Evolutionary conservation across 2,797 vertebrate species (phyloP).

Genomic region (Galagoides demidoff): DNA sequence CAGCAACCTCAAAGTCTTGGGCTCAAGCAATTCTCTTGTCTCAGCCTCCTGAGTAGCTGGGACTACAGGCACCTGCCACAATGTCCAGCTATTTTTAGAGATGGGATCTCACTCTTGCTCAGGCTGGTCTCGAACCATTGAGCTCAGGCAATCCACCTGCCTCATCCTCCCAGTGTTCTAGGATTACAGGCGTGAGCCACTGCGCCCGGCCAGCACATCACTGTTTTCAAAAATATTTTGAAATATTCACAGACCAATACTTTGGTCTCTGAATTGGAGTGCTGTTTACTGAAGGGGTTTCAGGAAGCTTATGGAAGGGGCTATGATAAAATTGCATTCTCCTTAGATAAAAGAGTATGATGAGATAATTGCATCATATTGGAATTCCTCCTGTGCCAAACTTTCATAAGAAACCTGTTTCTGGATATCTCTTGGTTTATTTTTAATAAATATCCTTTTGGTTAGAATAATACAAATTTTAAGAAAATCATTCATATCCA

Average conservation of each 20-base stretch:
- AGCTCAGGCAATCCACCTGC: too few species aligned
- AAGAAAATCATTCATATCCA: neutral
- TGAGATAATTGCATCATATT: neutral
- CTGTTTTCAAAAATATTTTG: constrained; percentile 46
- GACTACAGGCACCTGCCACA: too few species aligned
- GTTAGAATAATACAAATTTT: neutral
- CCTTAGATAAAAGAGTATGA: neutral
- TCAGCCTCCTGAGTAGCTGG: too few species aligned
- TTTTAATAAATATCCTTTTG: neutral
- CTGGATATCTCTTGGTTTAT: neutral
- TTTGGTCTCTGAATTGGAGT: neutral
- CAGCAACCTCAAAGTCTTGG: too few species aligned
- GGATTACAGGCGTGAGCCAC: too few species aligned
- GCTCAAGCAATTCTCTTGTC: too few species aligned
- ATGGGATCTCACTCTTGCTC: too few species aligned
- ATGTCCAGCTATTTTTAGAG: too few species aligned
- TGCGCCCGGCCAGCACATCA: too few species aligned
- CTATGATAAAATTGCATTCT: neutral
- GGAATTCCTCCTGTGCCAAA: neutral
- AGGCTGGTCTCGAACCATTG: too few species aligned
- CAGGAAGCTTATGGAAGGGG: neutral
- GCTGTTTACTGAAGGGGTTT: neutral
- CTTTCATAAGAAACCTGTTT: neutral
- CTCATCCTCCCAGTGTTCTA: too few species aligned
- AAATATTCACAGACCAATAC: too few species aligned